These are phyloP conservation scores for Nycteola revayana DNA, from an alignment of 2,888 invertebrate genomes.

Conservation along the genomic window DNA sequence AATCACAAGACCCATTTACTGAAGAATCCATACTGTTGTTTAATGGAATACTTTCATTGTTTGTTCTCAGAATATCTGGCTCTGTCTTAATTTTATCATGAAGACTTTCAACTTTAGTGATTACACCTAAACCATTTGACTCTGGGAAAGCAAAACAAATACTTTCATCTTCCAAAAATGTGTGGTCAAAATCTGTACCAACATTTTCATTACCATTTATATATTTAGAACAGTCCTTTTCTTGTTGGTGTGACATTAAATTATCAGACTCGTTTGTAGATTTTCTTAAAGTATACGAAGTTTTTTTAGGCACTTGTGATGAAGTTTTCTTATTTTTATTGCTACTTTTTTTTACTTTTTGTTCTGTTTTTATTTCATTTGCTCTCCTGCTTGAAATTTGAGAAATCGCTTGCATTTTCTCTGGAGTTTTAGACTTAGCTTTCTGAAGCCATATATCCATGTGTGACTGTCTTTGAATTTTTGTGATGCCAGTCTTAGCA, in stretches of 20 bases:
- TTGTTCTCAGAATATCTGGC: too few species aligned
- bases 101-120: slow-evolving; percentile 10
- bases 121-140: slow-evolving; percentile 1
- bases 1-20: too few species aligned
- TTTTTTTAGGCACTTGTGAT: slow-evolving; percentile 29
- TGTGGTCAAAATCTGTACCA: slow-evolving; percentile 12
- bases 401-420: slow-evolving; percentile 53
- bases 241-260: slow-evolving; percentile 40
- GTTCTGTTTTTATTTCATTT: slow-evolving; percentile 23
- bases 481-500: slow-evolving; percentile 73
- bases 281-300: slow-evolving; percentile 47
- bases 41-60: too few species aligned
- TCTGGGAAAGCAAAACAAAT: slow-evolving; percentile 3
- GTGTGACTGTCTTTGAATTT: slow-evolving; percentile 73
- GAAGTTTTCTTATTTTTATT: slow-evolving; percentile 34
- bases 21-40: too few species aligned
- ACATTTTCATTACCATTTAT: slow-evolving; percentile 5
- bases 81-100: slow-evolving; percentile 2
- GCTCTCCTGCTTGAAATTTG: slow-evolving; percentile 20
- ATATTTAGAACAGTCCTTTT: slow-evolving; percentile 47
- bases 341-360: slow-evolving; percentile 27
- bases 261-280: slow-evolving; percentile 47
- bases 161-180: slow-evolving; percentile 18
- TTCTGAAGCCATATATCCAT: slow-evolving; percentile 79
- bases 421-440: slow-evolving; percentile 76